Evolutionary conservation across 2,113 vertebrate genomes (phyloP), one percentile per base, ranked within the genome.

Genomic region (Myxocyprinus asiaticus): DNA sequence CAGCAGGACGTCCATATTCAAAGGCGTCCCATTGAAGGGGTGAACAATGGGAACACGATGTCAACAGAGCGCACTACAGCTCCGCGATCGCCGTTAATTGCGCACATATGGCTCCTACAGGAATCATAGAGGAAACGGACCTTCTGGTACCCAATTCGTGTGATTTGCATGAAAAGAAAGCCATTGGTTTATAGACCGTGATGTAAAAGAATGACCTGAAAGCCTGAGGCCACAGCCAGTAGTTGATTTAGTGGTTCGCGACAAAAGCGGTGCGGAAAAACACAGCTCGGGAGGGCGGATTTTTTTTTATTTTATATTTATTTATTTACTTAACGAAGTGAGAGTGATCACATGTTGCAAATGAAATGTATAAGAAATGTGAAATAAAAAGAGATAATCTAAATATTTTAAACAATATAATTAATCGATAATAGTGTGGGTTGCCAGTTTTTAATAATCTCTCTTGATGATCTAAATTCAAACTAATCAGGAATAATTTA

Each of bases 151-250:
- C 82, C 85, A 74, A 78, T 67, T 71, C 80, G 22, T 62, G 45
- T 83, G 82, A 85, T 89, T 91, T 88, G 86, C 84, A 86, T 86
- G 84, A 58, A 42, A 67, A 78, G 11, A 81, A 85, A 82, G 78
- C 87, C 78, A 92, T 92, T 93, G 92, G 91, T 84, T 79, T 69
- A 82, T 63, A 71, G 81, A 66, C 44, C 77, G 85, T 90, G 88
- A 90, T 82, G 91, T 91, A 85, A 90, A 87, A 81, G 80, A 82
- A 82, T 90, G 90, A 90, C 88, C 88, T 86, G 85, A 75, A 85
- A 86, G 88, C 82, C 88, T 83, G 80, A 81, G 86, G 84, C 88
- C 88, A 89, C 84, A 87, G 86, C 82, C 86, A 83, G 74, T 11
- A 58, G 56, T 77, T 79, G 71, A 67, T 87, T 59, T 73, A 47